Evolutionary conservation across 2,888 invertebrate species (phyloP).

Genomic region (Ophion obscuratus): DNA sequence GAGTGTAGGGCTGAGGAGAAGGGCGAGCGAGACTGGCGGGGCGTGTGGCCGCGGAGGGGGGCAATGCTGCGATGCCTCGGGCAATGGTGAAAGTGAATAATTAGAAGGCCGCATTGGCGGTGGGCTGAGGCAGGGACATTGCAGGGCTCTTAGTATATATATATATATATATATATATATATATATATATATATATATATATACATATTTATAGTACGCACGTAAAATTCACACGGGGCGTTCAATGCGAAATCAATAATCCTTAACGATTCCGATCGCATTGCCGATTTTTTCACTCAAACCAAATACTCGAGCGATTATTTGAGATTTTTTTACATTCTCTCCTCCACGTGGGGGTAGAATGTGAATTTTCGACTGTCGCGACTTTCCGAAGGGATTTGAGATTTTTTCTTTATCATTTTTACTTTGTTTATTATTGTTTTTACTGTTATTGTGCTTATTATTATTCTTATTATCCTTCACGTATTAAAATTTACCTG

Average conservation of each 20-base stretch:
- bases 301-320: neutral
- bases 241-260: neutral
- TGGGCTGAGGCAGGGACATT: slow-evolving; percentile 59
- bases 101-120: slow-evolving; percentile 71
- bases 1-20: slow-evolving; percentile 27
- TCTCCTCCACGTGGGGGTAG: too few species aligned
- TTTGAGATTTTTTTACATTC: neutral
- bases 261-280: neutral
- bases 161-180: neutral
- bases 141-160: slow-evolving; percentile 31
- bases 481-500: too few species aligned
- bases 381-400: too few species aligned
- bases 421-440: too few species aligned
- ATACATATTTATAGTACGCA: too few species aligned
- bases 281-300: neutral
- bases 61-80: slow-evolving; percentile 36
- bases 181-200: too few species aligned
- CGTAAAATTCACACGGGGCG: slow-evolving; percentile 1
- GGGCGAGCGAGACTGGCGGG: slow-evolving; percentile 31
- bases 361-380: too few species aligned
- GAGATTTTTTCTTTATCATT: too few species aligned
- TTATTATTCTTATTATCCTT: too few species aligned
- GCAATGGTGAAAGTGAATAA: slow-evolving; percentile 77
- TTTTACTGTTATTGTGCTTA: too few species aligned
- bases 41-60: slow-evolving; percentile 9